phyloP scores from a whole-genome alignment of 2,888 invertebrate genomes.

The Hydriomena furcata region DNA sequence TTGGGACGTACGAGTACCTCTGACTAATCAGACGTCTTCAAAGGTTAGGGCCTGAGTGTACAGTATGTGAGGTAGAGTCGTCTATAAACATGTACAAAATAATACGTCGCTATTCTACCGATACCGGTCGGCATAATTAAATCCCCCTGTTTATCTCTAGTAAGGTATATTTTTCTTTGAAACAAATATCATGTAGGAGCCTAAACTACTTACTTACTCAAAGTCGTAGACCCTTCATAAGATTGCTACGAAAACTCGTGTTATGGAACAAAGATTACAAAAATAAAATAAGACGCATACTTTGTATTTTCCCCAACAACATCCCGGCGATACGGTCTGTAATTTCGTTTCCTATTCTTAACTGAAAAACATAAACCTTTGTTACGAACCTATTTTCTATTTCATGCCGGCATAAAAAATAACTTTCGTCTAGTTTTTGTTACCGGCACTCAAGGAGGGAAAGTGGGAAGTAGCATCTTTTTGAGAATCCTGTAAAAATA shows the following conservation, averaged over 20 bases:
- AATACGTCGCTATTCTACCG: too few species aligned
- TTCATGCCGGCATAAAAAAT: slow-evolving; percentile 43
- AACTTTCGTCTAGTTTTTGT: slow-evolving; percentile 42
- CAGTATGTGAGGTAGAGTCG: too few species aligned
- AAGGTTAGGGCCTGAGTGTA: too few species aligned
- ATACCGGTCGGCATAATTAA: too few species aligned
- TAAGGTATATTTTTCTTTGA: too few species aligned
- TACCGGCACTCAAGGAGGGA: slow-evolving; percentile 38
- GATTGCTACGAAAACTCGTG: slow-evolving; percentile 12
- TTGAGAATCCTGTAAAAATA: slow-evolving; percentile 55
- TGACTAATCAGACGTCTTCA: too few species aligned
- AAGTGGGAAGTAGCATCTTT: slow-evolving; percentile 41
- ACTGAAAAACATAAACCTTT: slow-evolving; percentile 43
- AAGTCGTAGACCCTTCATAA: slow-evolving; percentile 9
- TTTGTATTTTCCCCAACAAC: slow-evolving; percentile 15
- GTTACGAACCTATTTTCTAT: slow-evolving; percentile 40
- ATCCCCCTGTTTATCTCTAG: too few species aligned
- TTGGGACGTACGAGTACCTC: too few species aligned
- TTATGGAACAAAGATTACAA: slow-evolving; percentile 24
- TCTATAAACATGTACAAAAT: too few species aligned
- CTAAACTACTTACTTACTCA: neutral
- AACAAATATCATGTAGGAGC: neutral
- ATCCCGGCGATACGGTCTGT: slow-evolving; percentile 31
- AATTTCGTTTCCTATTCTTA: slow-evolving; percentile 36
- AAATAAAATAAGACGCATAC: slow-evolving; percentile 22